Evolutionary conservation across 2,113 vertebrate genomes (phyloP).

Genomic region (Ammospiza nelsoni): DNA sequence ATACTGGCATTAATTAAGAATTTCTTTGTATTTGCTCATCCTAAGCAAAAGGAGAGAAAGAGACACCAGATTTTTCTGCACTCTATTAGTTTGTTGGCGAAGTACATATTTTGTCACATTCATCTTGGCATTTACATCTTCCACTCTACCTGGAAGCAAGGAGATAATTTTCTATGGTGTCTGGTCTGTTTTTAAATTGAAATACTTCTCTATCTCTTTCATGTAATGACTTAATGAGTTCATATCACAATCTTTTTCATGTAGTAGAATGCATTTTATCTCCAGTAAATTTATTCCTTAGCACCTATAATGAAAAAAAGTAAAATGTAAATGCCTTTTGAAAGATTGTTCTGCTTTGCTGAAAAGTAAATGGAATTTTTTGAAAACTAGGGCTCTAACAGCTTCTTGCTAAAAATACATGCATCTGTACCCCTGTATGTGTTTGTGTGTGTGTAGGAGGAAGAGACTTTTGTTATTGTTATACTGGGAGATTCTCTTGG

Average conservation of each 20-base stretch:
- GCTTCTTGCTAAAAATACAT: not conserved
- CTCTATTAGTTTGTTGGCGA: not conserved
- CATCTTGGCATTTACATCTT: not conserved
- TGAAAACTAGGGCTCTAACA: not conserved
- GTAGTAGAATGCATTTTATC: slow-evolving; percentile 34
- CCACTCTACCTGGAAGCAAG: not conserved
- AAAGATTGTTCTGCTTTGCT: slow-evolving; percentile 41
- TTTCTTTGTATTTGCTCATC: not conserved
- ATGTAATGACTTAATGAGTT: slow-evolving; percentile 30
- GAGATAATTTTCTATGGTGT: not conserved
- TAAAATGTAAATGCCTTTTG: slow-evolving; percentile 16
- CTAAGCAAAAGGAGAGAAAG: not conserved
- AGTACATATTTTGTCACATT: not conserved
- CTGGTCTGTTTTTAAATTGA: not conserved
- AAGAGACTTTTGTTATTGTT: not conserved
- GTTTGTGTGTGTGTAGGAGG: not conserved
- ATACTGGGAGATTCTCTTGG: not conserved
- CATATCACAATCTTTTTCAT: slow-evolving; percentile 18
- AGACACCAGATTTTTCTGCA: not conserved
- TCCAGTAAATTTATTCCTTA: slow-evolving; percentile 19
- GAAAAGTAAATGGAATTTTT: slow-evolving; percentile 11
- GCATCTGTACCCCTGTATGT: not conserved
- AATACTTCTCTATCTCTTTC: not conserved
- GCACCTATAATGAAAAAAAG: slow-evolving; percentile 10
- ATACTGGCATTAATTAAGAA: not conserved